phyloP scores from a whole-genome alignment of 1,140 invertebrate genomes.

The Colletes gigas region DNA sequence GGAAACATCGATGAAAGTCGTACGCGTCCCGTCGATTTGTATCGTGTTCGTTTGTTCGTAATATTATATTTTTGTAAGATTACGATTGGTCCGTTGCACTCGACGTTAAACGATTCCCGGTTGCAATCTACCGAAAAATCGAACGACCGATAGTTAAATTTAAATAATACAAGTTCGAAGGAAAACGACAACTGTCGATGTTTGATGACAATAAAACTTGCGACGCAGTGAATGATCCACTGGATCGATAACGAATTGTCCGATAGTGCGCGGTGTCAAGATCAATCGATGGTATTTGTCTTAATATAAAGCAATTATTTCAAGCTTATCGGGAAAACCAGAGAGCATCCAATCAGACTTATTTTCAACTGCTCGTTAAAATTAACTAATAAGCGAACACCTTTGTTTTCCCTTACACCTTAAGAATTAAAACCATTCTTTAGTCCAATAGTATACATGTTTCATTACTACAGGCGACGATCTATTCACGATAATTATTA shows the following conservation, averaged over 20 bases:
- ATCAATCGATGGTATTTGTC: neutral
- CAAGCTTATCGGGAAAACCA: too few species aligned
- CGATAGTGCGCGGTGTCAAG: neutral
- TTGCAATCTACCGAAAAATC: neutral
- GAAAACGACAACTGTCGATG: neutral
- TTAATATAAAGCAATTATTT: too few species aligned
- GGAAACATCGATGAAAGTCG: constrained; percentile 25
- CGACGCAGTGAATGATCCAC: neutral
- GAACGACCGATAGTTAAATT: constrained; percentile 4
- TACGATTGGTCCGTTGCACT: constrained; percentile 1
- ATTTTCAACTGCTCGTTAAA: too few species aligned
- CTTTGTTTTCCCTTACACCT: too few species aligned
- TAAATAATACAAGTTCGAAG: neutral
- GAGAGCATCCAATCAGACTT: too few species aligned
- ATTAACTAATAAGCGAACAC: too few species aligned
- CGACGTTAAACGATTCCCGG: neutral
- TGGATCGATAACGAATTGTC: neutral
- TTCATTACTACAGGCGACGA: too few species aligned
- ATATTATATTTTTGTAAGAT: constrained; percentile 42
- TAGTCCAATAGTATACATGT: too few species aligned
- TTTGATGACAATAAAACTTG: neutral
- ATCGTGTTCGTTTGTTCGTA: constrained; percentile 27
- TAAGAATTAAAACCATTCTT: too few species aligned
- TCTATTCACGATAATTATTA: too few species aligned
- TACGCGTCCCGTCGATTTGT: constrained; percentile 29